Conservation (phyloP, 2,113 vertebrate genomes). For the Sphaerodactylus townsendi region DNA sequence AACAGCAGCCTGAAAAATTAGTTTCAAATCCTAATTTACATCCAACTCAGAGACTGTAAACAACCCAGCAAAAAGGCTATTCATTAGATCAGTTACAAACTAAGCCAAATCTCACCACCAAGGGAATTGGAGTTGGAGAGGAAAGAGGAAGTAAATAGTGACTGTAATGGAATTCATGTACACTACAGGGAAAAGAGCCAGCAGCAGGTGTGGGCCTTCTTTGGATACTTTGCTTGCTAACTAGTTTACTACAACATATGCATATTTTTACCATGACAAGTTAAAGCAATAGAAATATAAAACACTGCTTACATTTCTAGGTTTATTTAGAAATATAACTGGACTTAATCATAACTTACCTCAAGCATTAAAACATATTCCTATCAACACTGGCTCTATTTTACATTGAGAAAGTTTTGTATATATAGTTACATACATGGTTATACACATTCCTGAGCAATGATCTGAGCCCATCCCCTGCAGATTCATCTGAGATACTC, state of each 20-base stretch:
- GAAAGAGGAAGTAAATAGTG: constrained; percentile 51
- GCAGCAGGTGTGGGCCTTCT: constrained; percentile 57
- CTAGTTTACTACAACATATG: background rate
- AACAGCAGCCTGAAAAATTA: constrained; percentile 16
- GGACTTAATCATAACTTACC: background rate
- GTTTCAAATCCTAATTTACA: background rate
- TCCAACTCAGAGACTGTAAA: background rate
- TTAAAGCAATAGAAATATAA: background rate
- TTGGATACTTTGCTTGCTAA: constrained; percentile 1
- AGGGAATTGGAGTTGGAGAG: constrained; percentile 7
- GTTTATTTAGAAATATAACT: background rate
- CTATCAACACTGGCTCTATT: background rate
- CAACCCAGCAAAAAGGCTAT: background rate
- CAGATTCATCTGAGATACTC: background rate
- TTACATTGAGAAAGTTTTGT: background rate
- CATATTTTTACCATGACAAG: background rate
- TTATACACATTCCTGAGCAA: background rate
- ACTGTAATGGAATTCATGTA: constrained; percentile 46
- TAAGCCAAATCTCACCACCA: background rate
- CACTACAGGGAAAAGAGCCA: constrained; percentile 34
- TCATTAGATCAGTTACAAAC: background rate
- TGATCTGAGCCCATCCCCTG: background rate
- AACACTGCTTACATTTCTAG: background rate
- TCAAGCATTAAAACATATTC: background rate
- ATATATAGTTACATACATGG: background rate